These are phyloP conservation scores for Salticus scenicus DNA, from an alignment of 2,888 invertebrate species.

Conservation along the genomic window DNA sequence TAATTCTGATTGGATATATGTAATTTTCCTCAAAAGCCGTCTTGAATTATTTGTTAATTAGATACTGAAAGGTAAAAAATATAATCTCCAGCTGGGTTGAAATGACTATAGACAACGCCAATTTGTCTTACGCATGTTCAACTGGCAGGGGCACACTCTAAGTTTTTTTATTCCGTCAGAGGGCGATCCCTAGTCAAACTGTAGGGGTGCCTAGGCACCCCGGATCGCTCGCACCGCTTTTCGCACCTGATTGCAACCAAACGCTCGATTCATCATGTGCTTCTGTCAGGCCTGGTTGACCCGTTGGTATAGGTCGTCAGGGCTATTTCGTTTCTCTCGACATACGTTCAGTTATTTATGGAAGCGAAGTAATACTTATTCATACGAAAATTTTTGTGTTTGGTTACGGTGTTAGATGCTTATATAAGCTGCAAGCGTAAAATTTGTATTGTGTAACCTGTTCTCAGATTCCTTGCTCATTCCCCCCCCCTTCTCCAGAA, in stretches of 20 bases:
- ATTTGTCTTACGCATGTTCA: constrained; percentile 41
- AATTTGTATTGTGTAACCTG: neutral
- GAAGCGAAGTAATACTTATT: constrained; percentile 3
- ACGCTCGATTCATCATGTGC: constrained; percentile 47
- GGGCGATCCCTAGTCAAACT: constrained; percentile 21
- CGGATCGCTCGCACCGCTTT: constrained; percentile 42
- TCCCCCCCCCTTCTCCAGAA: no score
- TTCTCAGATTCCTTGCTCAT: neutral
- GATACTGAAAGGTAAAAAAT: neutral
- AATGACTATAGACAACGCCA: constrained; percentile 45
- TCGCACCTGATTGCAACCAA: constrained; percentile 48
- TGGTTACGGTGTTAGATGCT: neutral
- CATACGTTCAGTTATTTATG: neutral
- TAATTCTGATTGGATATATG: no score
- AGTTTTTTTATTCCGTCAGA: neutral
- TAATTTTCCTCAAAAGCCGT: no score
- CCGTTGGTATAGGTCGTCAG: neutral
- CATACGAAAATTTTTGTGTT: neutral
- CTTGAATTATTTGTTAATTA: constrained; percentile 4
- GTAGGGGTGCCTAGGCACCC: constrained; percentile 30
- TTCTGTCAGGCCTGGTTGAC: constrained; percentile 46
- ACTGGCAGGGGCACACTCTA: neutral
- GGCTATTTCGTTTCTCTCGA: constrained; percentile 29
- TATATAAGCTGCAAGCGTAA: neutral
- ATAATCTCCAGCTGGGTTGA: constrained; percentile 26